phyloP scores from a whole-genome alignment of 2,113 vertebrate species.

The Phycodurus eques region DNA sequence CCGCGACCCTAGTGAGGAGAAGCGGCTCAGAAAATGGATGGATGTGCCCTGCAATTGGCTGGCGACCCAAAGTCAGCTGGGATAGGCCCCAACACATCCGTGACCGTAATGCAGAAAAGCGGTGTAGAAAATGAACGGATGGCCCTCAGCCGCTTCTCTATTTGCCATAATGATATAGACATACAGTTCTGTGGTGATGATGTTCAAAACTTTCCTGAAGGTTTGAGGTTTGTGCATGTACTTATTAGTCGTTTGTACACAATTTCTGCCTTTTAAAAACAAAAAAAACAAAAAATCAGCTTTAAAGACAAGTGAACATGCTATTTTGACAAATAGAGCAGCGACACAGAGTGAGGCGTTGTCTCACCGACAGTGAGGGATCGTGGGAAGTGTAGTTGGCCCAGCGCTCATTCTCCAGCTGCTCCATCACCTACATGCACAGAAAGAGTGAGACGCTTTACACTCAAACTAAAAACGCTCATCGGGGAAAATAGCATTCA shows the following conservation, averaged over 20 bases:
- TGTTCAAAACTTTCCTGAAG: background rate
- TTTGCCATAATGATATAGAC: background rate
- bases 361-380: conserved; percentile 85
- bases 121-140: no score
- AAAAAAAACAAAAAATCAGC: background rate
- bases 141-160: no score
- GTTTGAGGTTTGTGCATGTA: conserved; percentile 6
- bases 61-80: no score
- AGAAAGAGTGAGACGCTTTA: conserved; percentile 41
- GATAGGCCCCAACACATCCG: no score
- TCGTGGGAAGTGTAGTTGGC: conserved; percentile 87
- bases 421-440: conserved; percentile 92
- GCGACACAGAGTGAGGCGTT: conserved; percentile 16
- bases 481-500: background rate
- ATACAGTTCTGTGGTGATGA: background rate
- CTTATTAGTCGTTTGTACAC: background rate
- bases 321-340: conserved; percentile 28
- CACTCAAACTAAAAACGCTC: conserved; percentile 15
- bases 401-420: conserved; percentile 97
- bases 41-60: no score
- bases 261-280: background rate
- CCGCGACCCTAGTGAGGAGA: no score
- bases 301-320: background rate
- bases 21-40: no score
- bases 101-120: no score